Percentiles rank a stretch among this genome's conserved stretches.
Evolutionary conservation across 2,113 vertebrate genomes (phyloP).

Genomic region (Pardalotus punctatus): DNA sequence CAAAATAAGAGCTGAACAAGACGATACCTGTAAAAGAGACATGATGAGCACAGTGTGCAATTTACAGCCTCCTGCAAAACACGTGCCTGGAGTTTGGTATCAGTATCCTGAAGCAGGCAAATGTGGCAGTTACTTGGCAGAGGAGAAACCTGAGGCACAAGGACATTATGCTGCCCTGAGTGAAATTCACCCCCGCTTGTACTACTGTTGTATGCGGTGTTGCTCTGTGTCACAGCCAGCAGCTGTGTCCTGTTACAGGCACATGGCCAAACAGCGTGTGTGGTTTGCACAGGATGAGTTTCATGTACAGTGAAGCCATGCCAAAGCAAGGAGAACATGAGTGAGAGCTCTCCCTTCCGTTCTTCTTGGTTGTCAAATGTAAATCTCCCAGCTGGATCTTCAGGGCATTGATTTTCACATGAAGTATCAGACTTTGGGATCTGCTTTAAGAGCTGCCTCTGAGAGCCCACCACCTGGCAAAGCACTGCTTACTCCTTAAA

Average conservation of each 20-base stretch:
- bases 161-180: neutral
- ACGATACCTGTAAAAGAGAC: neutral
- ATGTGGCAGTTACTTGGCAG: neutral
- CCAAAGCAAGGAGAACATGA: neutral
- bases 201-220: rapidly evolving
- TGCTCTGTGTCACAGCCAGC: neutral
- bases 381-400: neutral
- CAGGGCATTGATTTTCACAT: neutral
- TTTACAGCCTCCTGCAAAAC: neutral
- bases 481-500: neutral
- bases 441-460: neutral
- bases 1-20: neutral
- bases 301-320: neutral
- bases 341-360: neutral
- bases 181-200: neutral
- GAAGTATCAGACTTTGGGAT: neutral
- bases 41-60: neutral
- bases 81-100: neutral
- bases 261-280: rapidly evolving
- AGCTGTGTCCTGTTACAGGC: neutral
- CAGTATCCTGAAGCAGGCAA: neutral
- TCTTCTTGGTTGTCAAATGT: neutral
- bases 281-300: neutral
- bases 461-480: neutral
- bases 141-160: neutral